These are phyloP conservation scores for Magallana angulata DNA, from an alignment of 1,140 invertebrate species.

Conservation along the genomic window DNA sequence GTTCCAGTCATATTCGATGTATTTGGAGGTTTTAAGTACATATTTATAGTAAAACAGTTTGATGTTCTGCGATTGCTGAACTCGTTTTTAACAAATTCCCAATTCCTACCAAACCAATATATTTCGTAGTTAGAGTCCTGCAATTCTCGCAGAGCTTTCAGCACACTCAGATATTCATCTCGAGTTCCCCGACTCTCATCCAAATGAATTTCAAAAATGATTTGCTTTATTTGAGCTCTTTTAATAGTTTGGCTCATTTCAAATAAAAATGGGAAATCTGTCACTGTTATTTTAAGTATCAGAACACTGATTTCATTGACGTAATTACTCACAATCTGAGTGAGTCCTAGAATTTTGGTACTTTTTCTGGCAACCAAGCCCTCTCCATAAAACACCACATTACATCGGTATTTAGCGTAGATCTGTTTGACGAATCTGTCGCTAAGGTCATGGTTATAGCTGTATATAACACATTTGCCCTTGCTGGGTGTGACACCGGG, in stretches of 20 bases:
- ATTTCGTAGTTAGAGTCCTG: neutral
- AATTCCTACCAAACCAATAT: slow-evolving; percentile 30
- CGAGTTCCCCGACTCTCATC: neutral
- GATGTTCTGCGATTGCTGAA: neutral
- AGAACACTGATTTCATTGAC: neutral
- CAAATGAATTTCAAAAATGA: slow-evolving; percentile 24
- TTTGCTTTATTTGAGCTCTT: neutral
- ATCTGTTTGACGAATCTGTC: neutral
- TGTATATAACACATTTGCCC: slow-evolving; percentile 3
- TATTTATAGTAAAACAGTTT: slow-evolving; percentile 17
- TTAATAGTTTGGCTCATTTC: neutral
- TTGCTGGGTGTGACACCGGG: neutral
- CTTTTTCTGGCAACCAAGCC: no score
- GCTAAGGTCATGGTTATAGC: slow-evolving; percentile 14
- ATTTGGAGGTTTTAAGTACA: neutral
- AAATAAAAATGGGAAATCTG: slow-evolving; percentile 7
- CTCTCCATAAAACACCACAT: neutral
- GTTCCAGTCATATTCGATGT: neutral
- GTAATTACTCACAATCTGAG: neutral
- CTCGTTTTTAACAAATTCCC: neutral
- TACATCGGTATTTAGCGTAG: neutral
- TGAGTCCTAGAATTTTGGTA: neutral
- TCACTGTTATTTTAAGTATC: slow-evolving; percentile 7
- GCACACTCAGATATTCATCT: neutral
- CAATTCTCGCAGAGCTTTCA: slow-evolving; percentile 20